Conservation (phyloP, 2,113 vertebrate species). For the Dunckerocampus dactyliophorus region DNA sequence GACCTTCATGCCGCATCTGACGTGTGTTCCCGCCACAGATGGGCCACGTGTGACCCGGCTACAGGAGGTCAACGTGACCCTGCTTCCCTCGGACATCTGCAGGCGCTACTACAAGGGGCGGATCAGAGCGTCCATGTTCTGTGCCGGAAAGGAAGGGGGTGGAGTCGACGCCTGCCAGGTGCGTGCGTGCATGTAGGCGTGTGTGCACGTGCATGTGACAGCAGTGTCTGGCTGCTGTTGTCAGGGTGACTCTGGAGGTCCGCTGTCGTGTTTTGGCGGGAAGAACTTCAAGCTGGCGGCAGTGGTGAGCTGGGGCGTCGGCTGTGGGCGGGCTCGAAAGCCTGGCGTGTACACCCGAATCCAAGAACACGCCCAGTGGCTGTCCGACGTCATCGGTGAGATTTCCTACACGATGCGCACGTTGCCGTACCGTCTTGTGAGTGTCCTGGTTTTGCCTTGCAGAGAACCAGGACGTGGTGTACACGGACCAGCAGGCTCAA, state of each 20-base stretch:
- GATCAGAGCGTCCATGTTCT: conserved; percentile 58
- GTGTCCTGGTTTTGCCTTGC: background rate
- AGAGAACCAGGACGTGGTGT: conserved; percentile 14
- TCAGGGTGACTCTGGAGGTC: conserved; percentile 86
- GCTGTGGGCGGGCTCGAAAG: conserved; percentile 73
- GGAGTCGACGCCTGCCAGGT: conserved; percentile 66
- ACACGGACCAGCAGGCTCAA: background rate
- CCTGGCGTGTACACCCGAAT: conserved; percentile 79
- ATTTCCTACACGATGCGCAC: background rate
- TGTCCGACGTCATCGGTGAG: conserved; percentile 52
- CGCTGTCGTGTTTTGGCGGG: conserved; percentile 66
- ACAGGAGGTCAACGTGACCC: conserved; percentile 72
- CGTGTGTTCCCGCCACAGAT: conserved; percentile 33
- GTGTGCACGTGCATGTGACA: too few relatives aligned
- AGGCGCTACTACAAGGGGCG: conserved; percentile 40
- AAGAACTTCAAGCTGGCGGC: conserved; percentile 64
- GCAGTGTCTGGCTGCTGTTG: background rate
- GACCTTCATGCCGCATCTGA: background rate
- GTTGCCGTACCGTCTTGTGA: too few relatives aligned
- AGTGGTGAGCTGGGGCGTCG: conserved; percentile 80
- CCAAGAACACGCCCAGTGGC: conserved; percentile 69
- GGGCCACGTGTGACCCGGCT: conserved; percentile 53
- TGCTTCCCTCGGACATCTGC: conserved; percentile 43
- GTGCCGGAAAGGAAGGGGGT: conserved; percentile 51
- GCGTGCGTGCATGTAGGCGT: background rate